Evolutionary conservation across 2,113 vertebrate species (phyloP), one percentile per base, ranked within the genome.

Genomic region (Oncorhynchus nerka): DNA sequence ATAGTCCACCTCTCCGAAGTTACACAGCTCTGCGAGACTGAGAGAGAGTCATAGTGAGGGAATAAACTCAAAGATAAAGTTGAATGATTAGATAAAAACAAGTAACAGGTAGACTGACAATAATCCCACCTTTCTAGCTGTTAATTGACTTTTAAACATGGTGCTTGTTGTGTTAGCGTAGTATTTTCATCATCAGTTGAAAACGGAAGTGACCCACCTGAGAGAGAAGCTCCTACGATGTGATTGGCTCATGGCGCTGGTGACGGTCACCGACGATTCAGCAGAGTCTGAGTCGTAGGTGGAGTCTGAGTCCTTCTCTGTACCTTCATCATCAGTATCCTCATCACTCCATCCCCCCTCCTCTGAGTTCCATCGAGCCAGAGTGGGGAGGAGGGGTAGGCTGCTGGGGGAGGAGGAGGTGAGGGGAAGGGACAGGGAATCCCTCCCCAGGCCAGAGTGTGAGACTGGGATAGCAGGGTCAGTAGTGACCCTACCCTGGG

Each of bases 1-100:
- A 0, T 79, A 85, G 12, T 93, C 93, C 49, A 88, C 78, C 28
- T 93, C 94, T 3, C 92, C 91, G 71, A 92, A 91, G 84, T 90
- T 91, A 78, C 91, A 91, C 73, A 94, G 86, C 3, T 94, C 93
- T 2, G 91, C 87, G n/a, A 94, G 84, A 75, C 94, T 94, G n/a
- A 16, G 55, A 11, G 20, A 64, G 68, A 77, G n/a, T 55, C 12
- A 32, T 15, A n/a, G 48, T 13, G 34, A 4, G 11, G 65, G 24
- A 49, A 28, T 15, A 65, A 24, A 30, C 15, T 13, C 1, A 12
- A 64, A 45, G 30, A 30, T 11, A 45, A 45, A 45, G 3, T 45
- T 45, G 39, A 45, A 45, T 45, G 39, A 45, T 45, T 45, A 45
- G 39, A 45, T 45, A 12, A 45, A 24, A 45, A 45, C 9, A 45